Evolutionary conservation across 2,113 vertebrate genomes (phyloP).

Genomic region (Oenanthe oenanthe): DNA sequence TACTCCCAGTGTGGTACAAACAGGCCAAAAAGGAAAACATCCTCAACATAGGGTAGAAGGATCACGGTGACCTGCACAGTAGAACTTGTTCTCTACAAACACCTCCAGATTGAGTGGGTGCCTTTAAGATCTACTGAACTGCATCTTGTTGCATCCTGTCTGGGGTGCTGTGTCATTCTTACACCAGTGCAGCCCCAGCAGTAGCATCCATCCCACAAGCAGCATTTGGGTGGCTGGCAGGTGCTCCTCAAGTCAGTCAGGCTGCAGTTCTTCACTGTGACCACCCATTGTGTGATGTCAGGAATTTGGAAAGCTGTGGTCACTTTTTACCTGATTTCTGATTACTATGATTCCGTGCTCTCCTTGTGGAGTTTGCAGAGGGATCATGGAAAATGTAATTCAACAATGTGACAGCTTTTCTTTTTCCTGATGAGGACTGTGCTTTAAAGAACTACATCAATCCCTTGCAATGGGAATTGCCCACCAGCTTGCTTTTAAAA

Average conservation of each 20-base stretch:
- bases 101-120: neutral
- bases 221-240: neutral
- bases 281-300: accelerated
- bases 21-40: neutral
- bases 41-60: neutral
- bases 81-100: neutral
- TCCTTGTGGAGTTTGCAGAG: neutral
- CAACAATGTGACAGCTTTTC: neutral
- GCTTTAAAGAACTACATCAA: neutral
- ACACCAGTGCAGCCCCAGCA: neutral
- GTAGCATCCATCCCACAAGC: no score
- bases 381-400: neutral
- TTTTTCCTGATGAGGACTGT: neutral
- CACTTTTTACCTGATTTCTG: neutral
- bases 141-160: neutral
- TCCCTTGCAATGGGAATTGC: neutral
- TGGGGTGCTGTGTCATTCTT: neutral
- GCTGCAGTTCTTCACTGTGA: neutral
- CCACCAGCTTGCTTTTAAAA: neutral
- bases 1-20: neutral
- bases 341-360: neutral
- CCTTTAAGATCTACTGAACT: neutral
- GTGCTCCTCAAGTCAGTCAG: neutral
- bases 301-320: neutral
- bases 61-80: neutral